Evolutionary conservation across 2,888 invertebrate genomes (phyloP).

Genomic region (Nomada fabriciana): DNA sequence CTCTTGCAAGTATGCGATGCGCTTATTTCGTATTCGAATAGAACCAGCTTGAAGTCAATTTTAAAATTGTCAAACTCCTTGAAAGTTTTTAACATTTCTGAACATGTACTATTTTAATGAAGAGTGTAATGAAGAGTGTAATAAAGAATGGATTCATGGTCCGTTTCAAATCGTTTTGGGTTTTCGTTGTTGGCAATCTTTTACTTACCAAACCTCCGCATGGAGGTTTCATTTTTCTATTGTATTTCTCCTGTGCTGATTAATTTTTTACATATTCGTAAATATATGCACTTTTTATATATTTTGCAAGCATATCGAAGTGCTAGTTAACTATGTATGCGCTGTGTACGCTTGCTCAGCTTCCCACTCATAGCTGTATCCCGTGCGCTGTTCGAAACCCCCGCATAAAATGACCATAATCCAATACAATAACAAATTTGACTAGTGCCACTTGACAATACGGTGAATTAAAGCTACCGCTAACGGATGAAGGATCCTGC

Average conservation of each 20-base stretch:
- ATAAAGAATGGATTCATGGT: too few relatives aligned
- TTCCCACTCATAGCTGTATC: background rate
- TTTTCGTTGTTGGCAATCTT: too few relatives aligned
- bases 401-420: slow-evolving; percentile 70
- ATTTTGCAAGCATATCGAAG: background rate
- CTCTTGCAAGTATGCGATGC: background rate
- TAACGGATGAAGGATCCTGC: slow-evolving; percentile 62
- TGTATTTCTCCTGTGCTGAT: too few relatives aligned
- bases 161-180: too few relatives aligned
- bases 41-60: background rate
- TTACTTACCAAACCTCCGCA: too few relatives aligned
- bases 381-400: background rate
- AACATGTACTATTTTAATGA: too few relatives aligned
- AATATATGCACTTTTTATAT: too few relatives aligned
- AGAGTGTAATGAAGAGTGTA: too few relatives aligned
- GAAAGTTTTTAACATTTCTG: too few relatives aligned
- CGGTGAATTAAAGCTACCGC: slow-evolving; percentile 76
- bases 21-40: background rate
- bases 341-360: background rate
- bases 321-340: background rate
- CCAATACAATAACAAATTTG: slow-evolving; percentile 82
- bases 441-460: slow-evolving; percentile 81
- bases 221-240: too few relatives aligned
- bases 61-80: background rate
- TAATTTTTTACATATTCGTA: background rate